Evolutionary conservation across 1,140 invertebrate genomes (phyloP).

Genomic region (Brachionus calyciflorus): DNA sequence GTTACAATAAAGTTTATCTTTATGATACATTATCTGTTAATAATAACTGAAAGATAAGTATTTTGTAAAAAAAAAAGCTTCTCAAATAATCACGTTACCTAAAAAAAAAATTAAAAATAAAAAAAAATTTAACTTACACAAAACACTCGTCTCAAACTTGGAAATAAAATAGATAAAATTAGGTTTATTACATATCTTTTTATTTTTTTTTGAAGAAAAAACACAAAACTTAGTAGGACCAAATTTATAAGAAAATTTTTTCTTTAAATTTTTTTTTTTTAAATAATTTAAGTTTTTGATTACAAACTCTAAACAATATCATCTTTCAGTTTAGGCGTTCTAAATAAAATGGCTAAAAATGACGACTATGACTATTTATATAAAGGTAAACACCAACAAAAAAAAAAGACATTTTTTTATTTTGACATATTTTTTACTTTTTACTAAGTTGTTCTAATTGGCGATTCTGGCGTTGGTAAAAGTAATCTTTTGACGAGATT

Average conservation of each 20-base stretch:
- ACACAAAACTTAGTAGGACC: no score
- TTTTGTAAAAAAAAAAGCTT: neutral
- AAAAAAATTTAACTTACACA: no score
- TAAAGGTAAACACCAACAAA: no score
- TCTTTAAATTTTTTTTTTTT: neutral
- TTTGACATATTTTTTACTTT: no score
- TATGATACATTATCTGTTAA: neutral
- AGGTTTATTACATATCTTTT: no score
- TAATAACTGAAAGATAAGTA: neutral
- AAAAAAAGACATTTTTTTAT: no score
- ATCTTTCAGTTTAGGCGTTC: no score
- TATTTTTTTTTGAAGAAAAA: no score
- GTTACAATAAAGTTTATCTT: neutral
- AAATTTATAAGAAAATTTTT: no score
- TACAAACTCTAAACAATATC: neutral
- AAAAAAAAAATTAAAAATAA: no score
- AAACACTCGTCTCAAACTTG: no score
- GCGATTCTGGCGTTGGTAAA: slow-evolving; percentile 98
- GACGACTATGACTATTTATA: slow-evolving; percentile 18
- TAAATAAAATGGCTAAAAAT: neutral
- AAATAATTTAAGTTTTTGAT: neutral
- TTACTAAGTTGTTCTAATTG: slow-evolving; percentile 99
- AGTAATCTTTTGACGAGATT: slow-evolving; percentile 97
- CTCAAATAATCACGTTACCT: slow-evolving; percentile 42
- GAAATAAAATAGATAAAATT: no score